These are phyloP conservation scores for Siphlonurus alternatus DNA, from an alignment of 2,888 invertebrate species.

Conservation along the genomic window DNA sequence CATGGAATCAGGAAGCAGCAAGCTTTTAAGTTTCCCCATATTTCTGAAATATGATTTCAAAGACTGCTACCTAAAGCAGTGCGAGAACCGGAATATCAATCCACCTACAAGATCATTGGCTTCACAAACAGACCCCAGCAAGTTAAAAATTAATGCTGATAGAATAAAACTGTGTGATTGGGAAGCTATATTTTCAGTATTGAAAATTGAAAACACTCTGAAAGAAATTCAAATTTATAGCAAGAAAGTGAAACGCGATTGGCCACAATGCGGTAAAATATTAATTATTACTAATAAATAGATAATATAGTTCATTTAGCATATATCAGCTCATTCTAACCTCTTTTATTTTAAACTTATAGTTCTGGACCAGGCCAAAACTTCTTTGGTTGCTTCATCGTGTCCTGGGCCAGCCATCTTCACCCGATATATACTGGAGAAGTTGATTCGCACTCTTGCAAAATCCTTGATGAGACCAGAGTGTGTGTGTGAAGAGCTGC, in stretches of 20 bases:
- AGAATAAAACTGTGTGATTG: not conserved
- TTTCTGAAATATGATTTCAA: too few species aligned
- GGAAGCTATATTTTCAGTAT: not conserved
- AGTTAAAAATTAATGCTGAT: not conserved
- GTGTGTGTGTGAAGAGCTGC: slow-evolving; percentile 39
- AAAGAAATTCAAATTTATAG: not conserved
- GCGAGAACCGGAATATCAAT: not conserved
- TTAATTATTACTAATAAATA: not conserved
- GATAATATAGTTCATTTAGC: not conserved
- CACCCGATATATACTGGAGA: slow-evolving; percentile 50
- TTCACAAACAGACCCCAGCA: not conserved
- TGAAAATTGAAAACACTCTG: not conserved
- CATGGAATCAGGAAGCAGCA: not conserved
- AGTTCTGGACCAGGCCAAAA: not conserved
- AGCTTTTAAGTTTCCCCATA: not conserved
- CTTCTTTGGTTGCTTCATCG: not conserved
- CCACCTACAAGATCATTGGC: not conserved
- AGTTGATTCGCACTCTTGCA: slow-evolving; percentile 43
- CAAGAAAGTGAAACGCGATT: not conserved
- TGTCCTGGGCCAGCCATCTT: slow-evolving; percentile 44
- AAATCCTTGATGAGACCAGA: slow-evolving; percentile 43
- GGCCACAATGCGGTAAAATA: not conserved
- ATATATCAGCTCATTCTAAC: too few species aligned
- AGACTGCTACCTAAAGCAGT: slow-evolving; percentile 1
- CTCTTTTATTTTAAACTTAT: not conserved